Evolutionary conservation across 2,797 vertebrate genomes (phyloP).

Genomic region (Pangasius krempfi): DNA sequence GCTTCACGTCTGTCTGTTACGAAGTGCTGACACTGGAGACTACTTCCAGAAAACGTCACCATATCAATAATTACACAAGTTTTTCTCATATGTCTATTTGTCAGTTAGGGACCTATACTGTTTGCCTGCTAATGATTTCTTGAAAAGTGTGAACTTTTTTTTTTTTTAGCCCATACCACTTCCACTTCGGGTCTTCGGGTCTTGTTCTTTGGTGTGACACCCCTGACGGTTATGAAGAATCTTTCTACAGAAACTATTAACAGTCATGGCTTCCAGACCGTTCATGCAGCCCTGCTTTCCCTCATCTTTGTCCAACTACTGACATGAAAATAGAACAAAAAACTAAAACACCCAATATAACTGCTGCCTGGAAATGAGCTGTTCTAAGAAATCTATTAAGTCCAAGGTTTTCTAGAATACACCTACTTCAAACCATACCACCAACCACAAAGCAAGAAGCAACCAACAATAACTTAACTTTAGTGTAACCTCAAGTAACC

Average conservation of each 20-base stretch:
- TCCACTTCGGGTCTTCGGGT: background rate
- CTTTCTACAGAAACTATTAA: slow-evolving; percentile 2
- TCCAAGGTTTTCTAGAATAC: slow-evolving; percentile 9
- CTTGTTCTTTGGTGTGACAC: background rate
- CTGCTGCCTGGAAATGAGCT: slow-evolving; percentile 26
- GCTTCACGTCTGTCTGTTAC: background rate
- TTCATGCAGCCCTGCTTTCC: slow-evolving; percentile 2
- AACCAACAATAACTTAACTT: slow-evolving; percentile 42
- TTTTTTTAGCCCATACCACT: background rate
- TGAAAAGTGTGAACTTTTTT: background rate
- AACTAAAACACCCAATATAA: slow-evolving; percentile 34
- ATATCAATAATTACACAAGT: background rate
- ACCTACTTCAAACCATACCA: slow-evolving; percentile 34
- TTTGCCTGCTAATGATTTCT: background rate
- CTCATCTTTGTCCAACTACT: slow-evolving; percentile 27
- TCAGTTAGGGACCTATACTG: background rate
- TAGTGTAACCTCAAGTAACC: slow-evolving; percentile 18
- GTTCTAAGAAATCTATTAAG: slow-evolving; percentile 27
- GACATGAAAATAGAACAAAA: slow-evolving; percentile 25
- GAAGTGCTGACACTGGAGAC: background rate
- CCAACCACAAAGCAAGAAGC: slow-evolving; percentile 34
- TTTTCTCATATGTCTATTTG: background rate
- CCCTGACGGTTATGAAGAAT: background rate
- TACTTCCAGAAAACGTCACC: background rate
- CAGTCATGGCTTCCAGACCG: slow-evolving; percentile 14